Evolutionary conservation across 2,797 vertebrate genomes (phyloP).

Genomic region (Aotus griseimembra): DNA sequence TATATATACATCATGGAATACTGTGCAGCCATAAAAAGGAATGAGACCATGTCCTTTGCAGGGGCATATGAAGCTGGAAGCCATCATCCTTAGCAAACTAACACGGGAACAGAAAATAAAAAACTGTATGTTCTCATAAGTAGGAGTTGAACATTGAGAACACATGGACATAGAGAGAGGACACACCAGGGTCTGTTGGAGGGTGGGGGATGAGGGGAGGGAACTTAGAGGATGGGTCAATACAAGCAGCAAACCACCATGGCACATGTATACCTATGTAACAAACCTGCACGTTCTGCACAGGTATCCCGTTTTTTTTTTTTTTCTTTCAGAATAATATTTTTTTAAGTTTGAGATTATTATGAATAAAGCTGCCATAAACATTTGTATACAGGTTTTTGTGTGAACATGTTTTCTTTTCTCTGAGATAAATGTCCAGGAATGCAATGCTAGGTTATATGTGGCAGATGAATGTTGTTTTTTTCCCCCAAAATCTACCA

Average conservation of each 20-base stretch:
- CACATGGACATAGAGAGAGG: neutral
- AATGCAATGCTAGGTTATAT: neutral
- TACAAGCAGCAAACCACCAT: neutral
- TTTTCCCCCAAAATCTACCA: neutral
- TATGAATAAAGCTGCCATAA: conserved; percentile 8
- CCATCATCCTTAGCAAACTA: neutral
- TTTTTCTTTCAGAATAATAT: neutral
- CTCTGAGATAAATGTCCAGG: conserved; percentile 31
- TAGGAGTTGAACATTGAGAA: neutral
- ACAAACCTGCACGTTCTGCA: neutral
- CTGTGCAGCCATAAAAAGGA: neutral
- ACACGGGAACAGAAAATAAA: neutral
- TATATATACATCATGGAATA: neutral
- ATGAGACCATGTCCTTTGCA: neutral
- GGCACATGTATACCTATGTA: neutral
- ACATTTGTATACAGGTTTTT: conserved; percentile 1
- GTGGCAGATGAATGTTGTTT: neutral
- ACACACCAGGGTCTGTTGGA: neutral
- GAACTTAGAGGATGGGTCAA: neutral
- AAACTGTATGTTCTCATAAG: neutral
- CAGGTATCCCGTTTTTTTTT: too few species aligned
- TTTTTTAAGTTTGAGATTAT: neutral
- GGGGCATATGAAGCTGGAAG: neutral
- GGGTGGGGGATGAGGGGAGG: neutral
- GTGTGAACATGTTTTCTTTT: neutral